These are phyloP conservation scores for Pocillopora damicornis DNA, from an alignment of 64 coral and sea anemone species.

Conservation along the genomic window DNA sequence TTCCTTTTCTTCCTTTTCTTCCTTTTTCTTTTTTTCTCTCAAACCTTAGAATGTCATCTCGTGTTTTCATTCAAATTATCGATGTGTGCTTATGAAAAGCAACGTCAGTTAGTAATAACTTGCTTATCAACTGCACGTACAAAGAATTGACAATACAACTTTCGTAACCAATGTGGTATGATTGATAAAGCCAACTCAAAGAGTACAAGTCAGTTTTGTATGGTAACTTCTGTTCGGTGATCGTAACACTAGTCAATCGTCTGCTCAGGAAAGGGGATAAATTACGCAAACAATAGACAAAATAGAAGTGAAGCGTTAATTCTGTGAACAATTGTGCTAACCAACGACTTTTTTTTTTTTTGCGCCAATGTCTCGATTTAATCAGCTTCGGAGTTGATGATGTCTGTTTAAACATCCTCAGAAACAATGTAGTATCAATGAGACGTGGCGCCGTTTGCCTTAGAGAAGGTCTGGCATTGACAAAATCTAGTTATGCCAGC, in stretches of 20 bases:
- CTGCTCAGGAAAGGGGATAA: neutral
- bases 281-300: neutral
- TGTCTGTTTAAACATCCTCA: neutral
- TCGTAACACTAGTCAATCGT: neutral
- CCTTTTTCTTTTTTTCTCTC: no score
- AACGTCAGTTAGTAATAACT: no score
- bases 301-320: neutral
- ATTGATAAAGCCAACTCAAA: neutral
- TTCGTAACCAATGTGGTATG: no score
- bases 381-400: constrained; percentile 16
- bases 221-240: neutral
- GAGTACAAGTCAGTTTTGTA: neutral
- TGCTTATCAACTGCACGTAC: neutral
- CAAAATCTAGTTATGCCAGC: neutral
- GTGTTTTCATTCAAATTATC: no score
- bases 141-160: neutral
- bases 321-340: neutral
- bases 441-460: neutral
- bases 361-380: neutral
- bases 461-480: neutral
- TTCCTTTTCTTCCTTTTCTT: neutral
- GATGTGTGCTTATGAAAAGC: no score
- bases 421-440: neutral
- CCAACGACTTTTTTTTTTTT: neutral
- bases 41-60: no score